Evolutionary conservation across 2,888 invertebrate species (phyloP).

Genomic region (Leistus spinibarbis): DNA sequence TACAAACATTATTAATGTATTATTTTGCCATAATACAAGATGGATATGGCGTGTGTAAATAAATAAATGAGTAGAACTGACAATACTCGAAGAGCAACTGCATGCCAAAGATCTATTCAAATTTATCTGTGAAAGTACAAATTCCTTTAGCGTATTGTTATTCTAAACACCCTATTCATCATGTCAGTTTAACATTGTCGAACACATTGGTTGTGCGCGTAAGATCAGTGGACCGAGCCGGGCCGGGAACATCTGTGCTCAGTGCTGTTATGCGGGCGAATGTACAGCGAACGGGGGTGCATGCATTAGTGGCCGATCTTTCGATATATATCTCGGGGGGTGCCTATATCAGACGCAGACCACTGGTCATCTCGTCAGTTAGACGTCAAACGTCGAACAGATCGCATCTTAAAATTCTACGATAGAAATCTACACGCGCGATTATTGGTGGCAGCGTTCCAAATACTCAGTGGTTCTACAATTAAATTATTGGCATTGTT

Average conservation of each 20-base stretch:
- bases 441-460: conserved; percentile 25
- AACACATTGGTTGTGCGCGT: background rate
- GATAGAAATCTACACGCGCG: conserved; percentile 31
- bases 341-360: conserved; percentile 54
- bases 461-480: background rate
- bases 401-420: conserved; percentile 23
- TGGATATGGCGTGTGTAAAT: too few relatives aligned
- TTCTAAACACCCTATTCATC: background rate
- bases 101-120: too few relatives aligned
- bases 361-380: conserved; percentile 54
- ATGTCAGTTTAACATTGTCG: conserved; percentile 2
- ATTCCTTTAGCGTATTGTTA: too few relatives aligned
- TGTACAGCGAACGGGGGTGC: conserved; percentile 51
- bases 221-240: background rate
- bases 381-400: conserved; percentile 30
- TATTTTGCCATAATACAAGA: too few relatives aligned
- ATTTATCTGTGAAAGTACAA: too few relatives aligned
- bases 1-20: too few relatives aligned
- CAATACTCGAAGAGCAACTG: too few relatives aligned
- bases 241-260: background rate
- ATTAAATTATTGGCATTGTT: too few relatives aligned
- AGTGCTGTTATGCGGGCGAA: conserved; percentile 48
- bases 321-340: conserved; percentile 42
- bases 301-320: conserved; percentile 52
- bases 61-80: too few relatives aligned